A percentile compares a stretch with the other conserved stretches of the same genome.
These are phyloP conservation scores for Rhodinocichla rosea DNA, from an alignment of 2,113 vertebrate species.

Conservation along the genomic window DNA sequence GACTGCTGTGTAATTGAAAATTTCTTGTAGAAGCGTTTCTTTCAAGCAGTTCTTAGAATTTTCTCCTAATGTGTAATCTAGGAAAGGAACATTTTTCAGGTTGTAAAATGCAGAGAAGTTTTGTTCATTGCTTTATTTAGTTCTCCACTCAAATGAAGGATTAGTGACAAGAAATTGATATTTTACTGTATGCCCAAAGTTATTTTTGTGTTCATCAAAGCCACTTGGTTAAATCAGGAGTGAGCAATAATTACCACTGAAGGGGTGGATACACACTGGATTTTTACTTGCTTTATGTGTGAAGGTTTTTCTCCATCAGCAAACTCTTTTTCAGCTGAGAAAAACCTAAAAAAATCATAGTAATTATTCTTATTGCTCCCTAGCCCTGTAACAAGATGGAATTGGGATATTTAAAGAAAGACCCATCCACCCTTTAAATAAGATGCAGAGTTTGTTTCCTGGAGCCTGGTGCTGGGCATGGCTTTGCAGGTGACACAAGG, in stretches of 20 bases:
- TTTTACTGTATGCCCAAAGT: background rate
- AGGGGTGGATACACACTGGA: background rate
- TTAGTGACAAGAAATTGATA: background rate
- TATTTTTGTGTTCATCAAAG: background rate
- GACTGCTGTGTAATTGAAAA: background rate
- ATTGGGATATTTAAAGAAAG: background rate
- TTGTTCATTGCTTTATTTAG: background rate
- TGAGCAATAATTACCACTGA: background rate
- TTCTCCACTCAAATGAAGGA: background rate
- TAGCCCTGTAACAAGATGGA: background rate
- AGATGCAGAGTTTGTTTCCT: background rate
- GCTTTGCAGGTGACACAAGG: background rate
- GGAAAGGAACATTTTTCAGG: background rate
- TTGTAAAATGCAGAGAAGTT: background rate
- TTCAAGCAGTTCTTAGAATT: background rate
- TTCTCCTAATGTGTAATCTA: background rate
- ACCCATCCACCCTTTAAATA: background rate
- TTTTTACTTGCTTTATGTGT: background rate
- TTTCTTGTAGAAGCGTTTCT: rapidly evolving
- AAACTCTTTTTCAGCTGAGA: background rate
- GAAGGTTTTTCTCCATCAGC: background rate
- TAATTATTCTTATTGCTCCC: background rate
- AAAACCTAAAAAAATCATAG: background rate
- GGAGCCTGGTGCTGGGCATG: background rate
- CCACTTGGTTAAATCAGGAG: background rate